These are phyloP conservation scores for Halcyon badia DNA, from an alignment of 2,797 vertebrate species.

Conservation along the genomic window DNA sequence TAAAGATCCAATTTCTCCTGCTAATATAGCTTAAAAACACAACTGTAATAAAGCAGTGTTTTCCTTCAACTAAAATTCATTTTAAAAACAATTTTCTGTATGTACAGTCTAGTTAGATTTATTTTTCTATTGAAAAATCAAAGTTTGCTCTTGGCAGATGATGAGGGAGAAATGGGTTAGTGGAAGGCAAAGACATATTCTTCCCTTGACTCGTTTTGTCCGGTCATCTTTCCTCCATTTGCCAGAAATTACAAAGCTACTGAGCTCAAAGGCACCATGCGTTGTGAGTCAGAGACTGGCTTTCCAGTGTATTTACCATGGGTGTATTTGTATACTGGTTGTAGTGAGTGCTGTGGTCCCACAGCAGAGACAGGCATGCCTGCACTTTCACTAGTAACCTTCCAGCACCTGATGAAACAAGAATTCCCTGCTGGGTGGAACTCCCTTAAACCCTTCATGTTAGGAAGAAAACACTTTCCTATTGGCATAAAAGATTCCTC, in stretches of 20 bases:
- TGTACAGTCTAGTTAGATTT: constrained; percentile 5
- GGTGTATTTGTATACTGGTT: not conserved
- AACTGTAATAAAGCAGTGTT: not conserved
- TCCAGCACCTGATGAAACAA: not conserved
- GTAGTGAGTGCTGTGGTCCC: not conserved
- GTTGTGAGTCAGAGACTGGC: not conserved
- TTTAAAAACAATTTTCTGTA: constrained; percentile 8
- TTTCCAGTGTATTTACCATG: not conserved
- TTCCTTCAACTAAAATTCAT: constrained; percentile 14
- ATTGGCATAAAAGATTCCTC: not conserved
- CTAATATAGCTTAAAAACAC: not conserved
- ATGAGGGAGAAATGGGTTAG: not conserved
- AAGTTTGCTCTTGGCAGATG: constrained; percentile 41
- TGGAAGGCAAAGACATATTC: constrained; percentile 16
- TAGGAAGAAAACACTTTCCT: not conserved
- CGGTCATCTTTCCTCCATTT: not conserved
- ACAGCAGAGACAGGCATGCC: not conserved
- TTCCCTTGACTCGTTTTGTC: constrained; percentile 8
- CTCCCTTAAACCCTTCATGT: not conserved
- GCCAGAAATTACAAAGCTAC: constrained; percentile 46
- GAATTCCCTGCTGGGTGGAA: not conserved
- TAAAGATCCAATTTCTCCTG: constrained; percentile 1
- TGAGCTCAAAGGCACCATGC: constrained; percentile 16
- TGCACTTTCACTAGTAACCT: not conserved
- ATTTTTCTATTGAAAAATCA: constrained; percentile 33